Conservation (phyloP, 2,113 vertebrate genomes). For the Cavia porcellus region DNA sequence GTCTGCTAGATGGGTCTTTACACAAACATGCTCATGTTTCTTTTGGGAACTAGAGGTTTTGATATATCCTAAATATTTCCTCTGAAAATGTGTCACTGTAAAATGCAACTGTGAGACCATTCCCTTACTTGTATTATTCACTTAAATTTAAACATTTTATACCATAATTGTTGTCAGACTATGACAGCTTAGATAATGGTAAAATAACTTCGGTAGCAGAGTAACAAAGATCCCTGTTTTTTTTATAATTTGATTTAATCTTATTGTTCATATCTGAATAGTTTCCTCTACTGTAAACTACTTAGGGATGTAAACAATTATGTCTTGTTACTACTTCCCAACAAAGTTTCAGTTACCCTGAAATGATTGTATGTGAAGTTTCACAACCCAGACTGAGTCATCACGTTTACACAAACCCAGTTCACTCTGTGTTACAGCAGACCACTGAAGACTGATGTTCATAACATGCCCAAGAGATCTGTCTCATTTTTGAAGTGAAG, state of each 20-base stretch:
- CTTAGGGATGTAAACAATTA: neutral
- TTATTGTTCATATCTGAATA: neutral
- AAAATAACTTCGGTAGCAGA: neutral
- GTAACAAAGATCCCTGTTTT: neutral
- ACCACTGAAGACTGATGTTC: neutral
- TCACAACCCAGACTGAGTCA: neutral
- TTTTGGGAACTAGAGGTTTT: constrained; percentile 43
- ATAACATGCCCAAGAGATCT: neutral
- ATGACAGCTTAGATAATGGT: neutral
- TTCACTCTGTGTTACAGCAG: neutral
- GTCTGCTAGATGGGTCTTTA: neutral
- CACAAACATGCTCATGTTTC: constrained; percentile 36
- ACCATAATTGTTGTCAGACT: neutral
- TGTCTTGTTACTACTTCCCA: neutral
- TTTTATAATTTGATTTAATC: constrained; percentile 8
- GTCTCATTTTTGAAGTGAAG: constrained; percentile 19
- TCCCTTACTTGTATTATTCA: constrained; percentile 8
- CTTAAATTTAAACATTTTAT: neutral
- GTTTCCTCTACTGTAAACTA: neutral
- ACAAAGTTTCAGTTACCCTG: neutral
- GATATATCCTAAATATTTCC: neutral
- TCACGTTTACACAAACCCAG: neutral
- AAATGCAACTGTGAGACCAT: neutral
- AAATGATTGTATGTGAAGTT: neutral
- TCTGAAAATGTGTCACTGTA: neutral